phyloP scores from a whole-genome alignment of 2,113 vertebrate genomes.

The Tachycineta bicolor region DNA sequence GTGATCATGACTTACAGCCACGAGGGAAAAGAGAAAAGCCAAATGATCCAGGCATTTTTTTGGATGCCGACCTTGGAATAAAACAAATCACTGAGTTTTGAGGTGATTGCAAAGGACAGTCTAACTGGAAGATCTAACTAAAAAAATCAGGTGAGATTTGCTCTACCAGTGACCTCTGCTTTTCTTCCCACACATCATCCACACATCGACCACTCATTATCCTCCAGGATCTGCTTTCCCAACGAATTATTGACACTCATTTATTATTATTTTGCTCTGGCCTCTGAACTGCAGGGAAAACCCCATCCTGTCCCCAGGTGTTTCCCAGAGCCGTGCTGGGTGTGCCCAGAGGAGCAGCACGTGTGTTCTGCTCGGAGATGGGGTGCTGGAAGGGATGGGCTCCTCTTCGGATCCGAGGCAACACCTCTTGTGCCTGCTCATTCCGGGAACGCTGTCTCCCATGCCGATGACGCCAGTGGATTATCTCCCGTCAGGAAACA shows the following conservation, averaged over 20 bases:
- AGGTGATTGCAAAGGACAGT: not conserved
- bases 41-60: not conserved
- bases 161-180: not conserved
- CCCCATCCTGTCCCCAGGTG: accelerated
- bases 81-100: not conserved
- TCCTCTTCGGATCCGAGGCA: not conserved
- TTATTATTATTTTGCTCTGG: not conserved
- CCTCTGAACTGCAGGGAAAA: not conserved
- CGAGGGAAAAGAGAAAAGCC: not conserved
- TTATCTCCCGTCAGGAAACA: not conserved
- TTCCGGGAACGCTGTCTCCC: not conserved
- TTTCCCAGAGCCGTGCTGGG: not conserved
- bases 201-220: not conserved
- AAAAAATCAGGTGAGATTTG: not conserved
- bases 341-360: not conserved
- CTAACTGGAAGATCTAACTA: not conserved
- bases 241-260: not conserved
- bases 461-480: not conserved
- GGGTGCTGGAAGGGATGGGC: not conserved
- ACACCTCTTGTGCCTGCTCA: not conserved
- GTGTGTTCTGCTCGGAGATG: not conserved
- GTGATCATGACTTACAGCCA: not conserved
- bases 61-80: not conserved
- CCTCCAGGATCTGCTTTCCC: not conserved
- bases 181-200: no score